Conservation (phyloP, 2,113 vertebrate species). For the Nettapus auritus region DNA sequence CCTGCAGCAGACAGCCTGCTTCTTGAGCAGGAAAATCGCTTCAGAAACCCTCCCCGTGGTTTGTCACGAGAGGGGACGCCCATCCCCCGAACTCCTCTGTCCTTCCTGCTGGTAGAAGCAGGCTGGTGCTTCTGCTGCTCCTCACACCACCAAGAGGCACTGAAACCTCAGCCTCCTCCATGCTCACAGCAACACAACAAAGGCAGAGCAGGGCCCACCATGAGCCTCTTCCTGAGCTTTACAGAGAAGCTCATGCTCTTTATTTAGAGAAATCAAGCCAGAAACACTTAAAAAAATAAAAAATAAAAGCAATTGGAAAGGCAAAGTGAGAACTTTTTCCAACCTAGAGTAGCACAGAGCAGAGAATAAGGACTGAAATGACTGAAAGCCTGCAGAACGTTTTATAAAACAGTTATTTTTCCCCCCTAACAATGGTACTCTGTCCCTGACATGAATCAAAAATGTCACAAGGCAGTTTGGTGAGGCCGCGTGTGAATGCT, state of each 20-base stretch:
- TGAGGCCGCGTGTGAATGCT: conserved; percentile 39
- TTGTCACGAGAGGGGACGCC: not conserved
- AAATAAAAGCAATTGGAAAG: not conserved
- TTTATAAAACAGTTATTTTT: conserved; percentile 50
- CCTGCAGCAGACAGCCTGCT: not conserved
- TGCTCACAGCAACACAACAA: not conserved
- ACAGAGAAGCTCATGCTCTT: not conserved
- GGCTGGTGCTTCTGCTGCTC: not conserved
- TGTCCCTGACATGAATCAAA: conserved; percentile 58
- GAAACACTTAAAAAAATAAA: not conserved
- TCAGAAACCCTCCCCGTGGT: not conserved
- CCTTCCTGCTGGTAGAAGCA: not conserved
- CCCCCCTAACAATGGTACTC: conserved; percentile 45
- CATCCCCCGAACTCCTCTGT: not conserved
- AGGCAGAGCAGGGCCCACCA: not conserved
- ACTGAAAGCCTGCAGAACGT: conserved; percentile 35
- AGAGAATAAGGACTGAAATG: conserved; percentile 19
- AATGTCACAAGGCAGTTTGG: conserved; percentile 47
- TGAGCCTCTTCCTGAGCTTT: not conserved
- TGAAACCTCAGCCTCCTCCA: not conserved
- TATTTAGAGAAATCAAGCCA: not conserved
- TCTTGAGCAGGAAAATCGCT: not conserved
- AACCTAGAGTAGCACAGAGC: not conserved
- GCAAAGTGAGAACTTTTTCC: not conserved
- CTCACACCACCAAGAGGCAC: not conserved